Percentiles rank a stretch among this genome's conserved stretches.
phyloP scores from a whole-genome alignment of 1,140 invertebrate species.

The Calephelis virginiensis region DNA sequence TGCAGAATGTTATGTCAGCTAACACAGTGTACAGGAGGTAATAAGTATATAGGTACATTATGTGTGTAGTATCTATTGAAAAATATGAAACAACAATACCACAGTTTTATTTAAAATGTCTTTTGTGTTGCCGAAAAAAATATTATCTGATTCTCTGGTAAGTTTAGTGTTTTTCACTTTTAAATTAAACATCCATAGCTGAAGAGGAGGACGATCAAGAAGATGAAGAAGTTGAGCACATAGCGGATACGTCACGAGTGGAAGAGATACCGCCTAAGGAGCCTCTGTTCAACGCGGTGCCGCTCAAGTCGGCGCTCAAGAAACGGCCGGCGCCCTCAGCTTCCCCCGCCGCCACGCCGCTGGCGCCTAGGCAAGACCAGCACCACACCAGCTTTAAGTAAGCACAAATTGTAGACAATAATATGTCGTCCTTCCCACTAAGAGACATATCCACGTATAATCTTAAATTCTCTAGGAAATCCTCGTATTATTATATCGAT shows the following conservation, averaged over 20 bases:
- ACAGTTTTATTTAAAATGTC: too few species aligned
- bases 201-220: constrained; percentile 79
- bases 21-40: too few species aligned
- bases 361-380: constrained; percentile 85
- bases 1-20: too few species aligned
- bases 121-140: neutral
- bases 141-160: too few species aligned
- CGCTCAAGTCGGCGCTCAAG: constrained; percentile 94
- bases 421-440: too few species aligned
- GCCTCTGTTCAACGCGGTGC: constrained; percentile 91
- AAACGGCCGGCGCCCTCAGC: constrained; percentile 84
- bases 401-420: constrained; percentile 43
- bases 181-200: constrained; percentile 34
- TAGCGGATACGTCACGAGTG: constrained; percentile 87
- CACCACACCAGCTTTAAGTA: constrained; percentile 80
- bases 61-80: too few species aligned
- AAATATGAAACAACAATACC: too few species aligned
- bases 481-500: too few species aligned
- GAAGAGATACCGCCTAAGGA: constrained; percentile 95
- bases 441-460: too few species aligned
- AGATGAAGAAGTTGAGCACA: constrained; percentile 78
- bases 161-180: neutral
- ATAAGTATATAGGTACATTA: too few species aligned
- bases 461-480: too few species aligned
- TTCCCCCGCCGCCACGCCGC: constrained; percentile 82